Conservation (phyloP, 1,140 invertebrate genomes). For the Atta cephalotes region DNA sequence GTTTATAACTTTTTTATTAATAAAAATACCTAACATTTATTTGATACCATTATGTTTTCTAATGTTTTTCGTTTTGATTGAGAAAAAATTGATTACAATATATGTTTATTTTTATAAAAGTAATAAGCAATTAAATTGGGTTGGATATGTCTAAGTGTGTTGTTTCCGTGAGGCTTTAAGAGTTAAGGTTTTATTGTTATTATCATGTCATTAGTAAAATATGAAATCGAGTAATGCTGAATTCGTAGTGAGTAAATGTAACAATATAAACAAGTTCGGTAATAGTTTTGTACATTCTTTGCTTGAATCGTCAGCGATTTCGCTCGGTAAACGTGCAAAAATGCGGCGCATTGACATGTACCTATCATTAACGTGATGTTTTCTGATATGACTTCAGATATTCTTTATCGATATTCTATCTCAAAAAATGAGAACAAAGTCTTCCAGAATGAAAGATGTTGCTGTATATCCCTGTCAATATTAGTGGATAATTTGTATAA, state of each 20-base stretch:
- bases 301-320: background rate
- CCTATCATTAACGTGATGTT: background rate
- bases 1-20: no score
- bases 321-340: background rate
- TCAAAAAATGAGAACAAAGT: background rate
- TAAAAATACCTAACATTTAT: no score
- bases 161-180: no score
- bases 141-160: no score
- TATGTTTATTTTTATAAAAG: no score
- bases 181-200: constrained; percentile 7
- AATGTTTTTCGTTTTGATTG: no score
- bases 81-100: no score
- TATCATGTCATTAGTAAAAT: constrained; percentile 5
- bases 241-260: background rate
- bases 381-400: background rate
- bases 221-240: background rate
- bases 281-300: background rate
- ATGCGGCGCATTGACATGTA: background rate
- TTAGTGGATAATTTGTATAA: background rate
- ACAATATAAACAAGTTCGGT: background rate
- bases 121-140: no score
- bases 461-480: background rate
- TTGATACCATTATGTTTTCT: no score
- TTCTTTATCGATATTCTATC: background rate
- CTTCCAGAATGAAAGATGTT: background rate